Conservation (phyloP, 2,113 vertebrate species). For the Lates calcarifer region DNA sequence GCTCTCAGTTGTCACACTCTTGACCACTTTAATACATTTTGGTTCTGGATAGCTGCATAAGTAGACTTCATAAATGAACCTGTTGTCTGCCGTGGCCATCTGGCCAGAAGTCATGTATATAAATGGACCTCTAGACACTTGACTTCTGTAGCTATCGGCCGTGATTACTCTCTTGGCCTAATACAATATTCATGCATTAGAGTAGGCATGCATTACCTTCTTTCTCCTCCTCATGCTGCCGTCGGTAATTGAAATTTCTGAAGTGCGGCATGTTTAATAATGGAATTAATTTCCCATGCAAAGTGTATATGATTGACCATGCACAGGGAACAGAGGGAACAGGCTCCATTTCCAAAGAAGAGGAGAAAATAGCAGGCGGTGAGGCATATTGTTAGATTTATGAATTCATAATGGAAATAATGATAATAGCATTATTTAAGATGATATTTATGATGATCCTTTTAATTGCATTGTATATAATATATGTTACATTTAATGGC, state of each 20-base stretch:
- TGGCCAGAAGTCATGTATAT: constrained; percentile 79
- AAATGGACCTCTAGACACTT: constrained; percentile 78
- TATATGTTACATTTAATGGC: constrained; percentile 23
- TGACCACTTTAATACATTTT: constrained; percentile 67
- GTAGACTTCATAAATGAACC: constrained; percentile 74
- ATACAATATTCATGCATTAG: constrained; percentile 85
- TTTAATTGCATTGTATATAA: constrained; percentile 49
- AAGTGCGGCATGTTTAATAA: constrained; percentile 88
- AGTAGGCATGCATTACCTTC: constrained; percentile 70
- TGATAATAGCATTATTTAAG: constrained; percentile 38
- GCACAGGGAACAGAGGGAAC: constrained; percentile 54
- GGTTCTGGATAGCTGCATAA: constrained; percentile 75
- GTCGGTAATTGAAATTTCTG: constrained; percentile 86
- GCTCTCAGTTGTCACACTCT: constrained; percentile 50
- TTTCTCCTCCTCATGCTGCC: constrained; percentile 72
- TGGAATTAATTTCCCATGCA: constrained; percentile 88
- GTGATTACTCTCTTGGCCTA: constrained; percentile 80
- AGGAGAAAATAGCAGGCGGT: constrained; percentile 55
- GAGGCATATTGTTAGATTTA: constrained; percentile 61
- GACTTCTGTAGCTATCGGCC: constrained; percentile 74
- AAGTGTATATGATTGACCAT: constrained; percentile 83
- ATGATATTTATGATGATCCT: constrained; percentile 38
- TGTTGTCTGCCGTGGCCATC: constrained; percentile 78
- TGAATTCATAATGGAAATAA: constrained; percentile 39
- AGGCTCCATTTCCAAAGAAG: constrained; percentile 43